Evolutionary conservation across 1,140 invertebrate genomes (phyloP), one percentile per base, ranked within the genome.

Genomic region (Aethina tumida): DNA sequence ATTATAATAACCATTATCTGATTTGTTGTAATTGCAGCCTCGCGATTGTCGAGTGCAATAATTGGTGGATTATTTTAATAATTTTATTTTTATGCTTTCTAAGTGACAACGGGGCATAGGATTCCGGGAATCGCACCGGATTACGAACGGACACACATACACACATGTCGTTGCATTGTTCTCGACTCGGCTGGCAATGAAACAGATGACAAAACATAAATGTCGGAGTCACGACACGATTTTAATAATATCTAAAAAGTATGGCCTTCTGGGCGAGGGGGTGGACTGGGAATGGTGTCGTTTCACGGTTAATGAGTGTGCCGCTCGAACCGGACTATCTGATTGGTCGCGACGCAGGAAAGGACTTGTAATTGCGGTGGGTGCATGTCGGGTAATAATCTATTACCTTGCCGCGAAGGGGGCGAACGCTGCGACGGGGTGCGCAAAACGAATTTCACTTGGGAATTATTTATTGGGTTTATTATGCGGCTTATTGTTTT

Each of bases 71-170:
- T n/a, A n/a, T n/a, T n/a, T n/a, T n/a, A n/a, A n/a, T n/a, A n/a
- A n/a, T n/a, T n/a, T 38, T 29, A 29, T 38, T 29, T 19, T 17
- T 9, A 20, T 27, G 19, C 30, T 25, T 12, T 26, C 13, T 13
- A 16, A 18, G 16, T 18, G 18, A 29, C 16, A 29, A 10, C 24
- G n/a, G n/a, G n/a, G 24, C 24, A 26, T 13, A 26, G 14, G 24
- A 26, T 26, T 26, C 35, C n/a, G 19, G 8, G 35, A 38, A 38
- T 12, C 21, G 25, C 35, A 38, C 9, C 19, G 28, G 7, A 2
- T 13, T n/a, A n/a, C n/a, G n/a, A n/a, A n/a, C n/a, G n/a, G n/a
- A n/a, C 13, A 13, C 24, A 26, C 13, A 5, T 26, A 26, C n/a
- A 26, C 24, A 26, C 21, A 24, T 24, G 21, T n/a, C n/a, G 21